Conservation (phyloP, 2,797 vertebrate genomes). For the Mareca penelope region DNA sequence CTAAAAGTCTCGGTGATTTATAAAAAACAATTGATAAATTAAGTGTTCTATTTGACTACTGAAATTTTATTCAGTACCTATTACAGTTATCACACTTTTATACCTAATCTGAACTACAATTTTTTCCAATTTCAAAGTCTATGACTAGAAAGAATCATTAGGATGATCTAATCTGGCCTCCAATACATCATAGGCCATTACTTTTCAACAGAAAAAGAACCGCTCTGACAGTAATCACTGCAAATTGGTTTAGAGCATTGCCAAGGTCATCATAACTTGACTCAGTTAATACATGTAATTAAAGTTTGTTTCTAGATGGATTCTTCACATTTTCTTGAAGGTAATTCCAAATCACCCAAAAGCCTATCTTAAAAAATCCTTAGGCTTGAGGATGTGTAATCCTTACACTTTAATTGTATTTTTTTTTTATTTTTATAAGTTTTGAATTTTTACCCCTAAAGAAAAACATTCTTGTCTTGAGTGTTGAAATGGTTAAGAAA, state of each 20-base stretch:
- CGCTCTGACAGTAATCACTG: slow-evolving; percentile 7
- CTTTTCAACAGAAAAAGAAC: slow-evolving; percentile 6
- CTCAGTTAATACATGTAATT: background rate
- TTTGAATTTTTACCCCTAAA: background rate
- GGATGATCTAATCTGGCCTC: slow-evolving; percentile 3
- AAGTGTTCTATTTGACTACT: background rate
- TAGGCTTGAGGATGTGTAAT: background rate
- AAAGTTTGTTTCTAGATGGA: background rate
- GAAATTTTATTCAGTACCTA: background rate
- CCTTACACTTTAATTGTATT: background rate
- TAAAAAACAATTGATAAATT: background rate
- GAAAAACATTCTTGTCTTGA: background rate
- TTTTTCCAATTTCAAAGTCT: background rate
- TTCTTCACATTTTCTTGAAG: background rate
- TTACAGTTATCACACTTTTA: background rate
- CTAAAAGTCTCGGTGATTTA: background rate
- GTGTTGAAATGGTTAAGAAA: background rate
- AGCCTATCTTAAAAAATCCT: background rate
- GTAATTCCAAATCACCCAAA: background rate
- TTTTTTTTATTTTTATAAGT: background rate
- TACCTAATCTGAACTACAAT: background rate
- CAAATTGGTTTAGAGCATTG: background rate
- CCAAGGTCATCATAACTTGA: slow-evolving; percentile 42
- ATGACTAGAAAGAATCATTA: background rate
- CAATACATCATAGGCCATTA: slow-evolving; percentile 1